A percentile compares a stretch with the other conserved stretches of the same genome.
These are phyloP conservation scores for Phortica okadai DNA, from an alignment of 2,888 invertebrate species.

Conservation along the genomic window DNA sequence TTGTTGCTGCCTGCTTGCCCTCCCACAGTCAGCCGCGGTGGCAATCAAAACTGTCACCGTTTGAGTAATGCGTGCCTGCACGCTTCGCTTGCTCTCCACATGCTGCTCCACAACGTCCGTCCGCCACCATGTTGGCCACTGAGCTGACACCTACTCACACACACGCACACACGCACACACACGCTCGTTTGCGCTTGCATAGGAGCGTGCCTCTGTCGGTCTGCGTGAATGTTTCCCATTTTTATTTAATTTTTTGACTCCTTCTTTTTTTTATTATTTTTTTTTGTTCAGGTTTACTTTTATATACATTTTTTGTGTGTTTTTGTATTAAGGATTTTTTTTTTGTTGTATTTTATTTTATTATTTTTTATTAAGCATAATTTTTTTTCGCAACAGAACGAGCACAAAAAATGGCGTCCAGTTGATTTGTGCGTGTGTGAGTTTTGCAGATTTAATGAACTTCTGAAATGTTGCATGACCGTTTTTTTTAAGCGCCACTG, in stretches of 20 bases:
- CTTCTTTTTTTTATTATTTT: no score
- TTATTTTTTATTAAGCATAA: background rate
- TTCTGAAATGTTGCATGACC: no score
- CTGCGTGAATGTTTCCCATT: constrained; percentile 8
- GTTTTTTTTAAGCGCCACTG: no score
- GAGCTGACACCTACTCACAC: constrained; percentile 36
- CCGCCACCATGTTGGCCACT: constrained; percentile 59
- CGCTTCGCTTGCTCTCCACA: constrained; percentile 9
- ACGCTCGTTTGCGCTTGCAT: background rate
- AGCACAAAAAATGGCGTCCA: background rate
- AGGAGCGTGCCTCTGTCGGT: background rate
- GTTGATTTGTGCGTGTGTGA: background rate
- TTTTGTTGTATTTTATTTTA: constrained; percentile 22
- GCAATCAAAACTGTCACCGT: constrained; percentile 69
- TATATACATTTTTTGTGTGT: background rate
- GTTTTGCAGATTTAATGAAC: no score
- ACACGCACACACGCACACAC: constrained; percentile 23
- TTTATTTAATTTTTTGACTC: background rate
- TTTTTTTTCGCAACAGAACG: background rate
- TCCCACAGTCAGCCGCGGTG: constrained; percentile 34
- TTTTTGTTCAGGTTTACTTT: background rate
- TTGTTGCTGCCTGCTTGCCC: constrained; percentile 30
- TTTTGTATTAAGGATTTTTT: background rate
- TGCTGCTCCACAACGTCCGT: background rate
- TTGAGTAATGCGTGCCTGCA: constrained; percentile 58